phyloP scores from a whole-genome alignment of 1,140 invertebrate genomes.

The Eumaeus atala region DNA sequence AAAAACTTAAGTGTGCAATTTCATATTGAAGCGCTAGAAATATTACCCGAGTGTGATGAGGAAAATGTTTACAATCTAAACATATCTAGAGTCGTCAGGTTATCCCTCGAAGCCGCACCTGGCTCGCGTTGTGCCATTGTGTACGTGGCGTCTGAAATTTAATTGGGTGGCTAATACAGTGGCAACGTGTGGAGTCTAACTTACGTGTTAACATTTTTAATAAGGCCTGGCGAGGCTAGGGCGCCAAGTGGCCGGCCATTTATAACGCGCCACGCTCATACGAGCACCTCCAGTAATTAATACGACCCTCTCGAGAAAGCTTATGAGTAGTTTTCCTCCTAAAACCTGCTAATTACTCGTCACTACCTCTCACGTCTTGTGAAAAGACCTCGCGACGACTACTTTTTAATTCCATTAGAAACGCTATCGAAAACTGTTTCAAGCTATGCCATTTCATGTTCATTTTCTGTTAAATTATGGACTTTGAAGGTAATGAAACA shows the following conservation, averaged over 20 bases:
- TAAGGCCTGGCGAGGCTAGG: constrained; percentile 63
- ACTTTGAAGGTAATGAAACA: neutral
- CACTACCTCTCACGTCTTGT: constrained; percentile 46
- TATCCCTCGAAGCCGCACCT: neutral
- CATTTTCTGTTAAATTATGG: neutral
- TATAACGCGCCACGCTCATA: constrained; percentile 57
- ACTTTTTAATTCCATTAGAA: constrained; percentile 12
- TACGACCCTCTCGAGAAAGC: constrained; percentile 66
- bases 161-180: constrained; percentile 69
- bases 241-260: constrained; percentile 68
- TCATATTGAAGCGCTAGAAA: constrained; percentile 53
- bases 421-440: neutral
- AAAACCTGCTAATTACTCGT: constrained; percentile 68
- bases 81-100: constrained; percentile 18
- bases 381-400: constrained; percentile 29
- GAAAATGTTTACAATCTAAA: constrained; percentile 39
- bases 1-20: constrained; percentile 57
- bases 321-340: constrained; percentile 71
- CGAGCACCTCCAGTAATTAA: constrained; percentile 68
- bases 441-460: neutral
- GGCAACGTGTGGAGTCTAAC: constrained; percentile 58
- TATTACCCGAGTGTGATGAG: constrained; percentile 46
- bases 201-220: constrained; percentile 73
- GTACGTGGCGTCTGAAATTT: constrained; percentile 57
- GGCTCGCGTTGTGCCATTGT: constrained; percentile 47